These are phyloP conservation scores for Trachelipus rathkii DNA, from an alignment of 1,140 invertebrate genomes.

Conservation along the genomic window DNA sequence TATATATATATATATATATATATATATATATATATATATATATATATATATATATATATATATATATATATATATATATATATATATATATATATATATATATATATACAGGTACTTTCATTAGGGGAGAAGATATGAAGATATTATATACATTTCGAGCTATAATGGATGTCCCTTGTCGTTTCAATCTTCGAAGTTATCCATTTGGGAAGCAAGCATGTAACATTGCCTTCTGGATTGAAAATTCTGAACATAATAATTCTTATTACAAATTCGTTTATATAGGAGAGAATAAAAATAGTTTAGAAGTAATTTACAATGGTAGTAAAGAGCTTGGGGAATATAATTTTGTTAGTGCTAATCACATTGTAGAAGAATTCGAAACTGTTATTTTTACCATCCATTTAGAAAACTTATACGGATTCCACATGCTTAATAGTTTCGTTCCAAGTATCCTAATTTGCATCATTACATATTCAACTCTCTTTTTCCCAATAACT, in stretches of 20 bases:
- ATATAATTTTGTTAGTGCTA: not conserved
- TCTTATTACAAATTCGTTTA: not conserved
- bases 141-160: not conserved
- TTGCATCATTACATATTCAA: constrained; percentile 4
- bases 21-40: too few species aligned
- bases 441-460: constrained; percentile 18
- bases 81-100: constrained; percentile 17
- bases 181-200: constrained; percentile 19
- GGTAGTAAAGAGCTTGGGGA: constrained; percentile 7
- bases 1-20: too few species aligned
- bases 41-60: not conserved
- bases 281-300: too few species aligned
- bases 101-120: constrained; percentile 9
- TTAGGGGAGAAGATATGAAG: not conserved
- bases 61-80: not conserved
- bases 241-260: not conserved
- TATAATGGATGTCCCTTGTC: constrained; percentile 18
- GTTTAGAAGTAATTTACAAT: not conserved
- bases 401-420: constrained; percentile 12
- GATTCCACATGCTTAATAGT: constrained; percentile 25
- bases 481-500: not conserved
- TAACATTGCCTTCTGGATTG: constrained; percentile 1
- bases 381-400: not conserved
- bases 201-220: constrained; percentile 21
- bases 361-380: too few species aligned